Percentiles rank a stretch among this genome's conserved stretches.
These are phyloP conservation scores for Drosophila dunni DNA, from an alignment of 1,140 invertebrate species.

Conservation along the genomic window DNA sequence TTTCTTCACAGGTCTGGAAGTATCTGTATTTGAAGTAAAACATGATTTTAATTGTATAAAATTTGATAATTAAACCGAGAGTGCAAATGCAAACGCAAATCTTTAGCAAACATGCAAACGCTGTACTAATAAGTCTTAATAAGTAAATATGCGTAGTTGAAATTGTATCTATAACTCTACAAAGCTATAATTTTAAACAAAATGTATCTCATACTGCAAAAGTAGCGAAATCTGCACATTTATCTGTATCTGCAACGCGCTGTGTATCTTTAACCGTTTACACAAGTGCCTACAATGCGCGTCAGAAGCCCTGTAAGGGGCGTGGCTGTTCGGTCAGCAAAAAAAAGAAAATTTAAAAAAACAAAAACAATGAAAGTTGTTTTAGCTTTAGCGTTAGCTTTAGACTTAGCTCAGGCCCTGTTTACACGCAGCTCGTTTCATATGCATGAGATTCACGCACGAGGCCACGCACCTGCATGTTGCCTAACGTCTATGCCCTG, in stretches of 20 bases:
- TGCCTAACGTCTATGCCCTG: background rate
- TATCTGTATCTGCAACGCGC: background rate
- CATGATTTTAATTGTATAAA: no score
- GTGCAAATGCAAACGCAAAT: no score
- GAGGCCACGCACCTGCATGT: constrained; percentile 34
- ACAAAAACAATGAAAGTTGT: constrained; percentile 22
- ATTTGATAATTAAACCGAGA: no score
- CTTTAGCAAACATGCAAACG: no score
- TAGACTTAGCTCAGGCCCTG: constrained; percentile 53
- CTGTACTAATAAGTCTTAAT: no score
- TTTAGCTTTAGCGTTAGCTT: no score
- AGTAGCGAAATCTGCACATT: background rate
- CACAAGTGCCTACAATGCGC: background rate
- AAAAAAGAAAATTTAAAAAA: no score
- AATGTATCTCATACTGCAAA: background rate
- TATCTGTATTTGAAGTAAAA: no score
- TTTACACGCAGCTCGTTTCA: constrained; percentile 66
- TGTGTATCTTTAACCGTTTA: background rate
- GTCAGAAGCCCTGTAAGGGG: background rate
- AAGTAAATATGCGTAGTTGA: no score
- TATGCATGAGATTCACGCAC: constrained; percentile 63
- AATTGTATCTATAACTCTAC: background rate
- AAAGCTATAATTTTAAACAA: background rate
- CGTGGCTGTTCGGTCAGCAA: constrained; percentile 5
- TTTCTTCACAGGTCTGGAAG: no score